Evolutionary conservation across 2,797 vertebrate genomes (phyloP), one percentile per base, ranked within the genome.

Genomic region (Spinibarbus caldwelli): DNA sequence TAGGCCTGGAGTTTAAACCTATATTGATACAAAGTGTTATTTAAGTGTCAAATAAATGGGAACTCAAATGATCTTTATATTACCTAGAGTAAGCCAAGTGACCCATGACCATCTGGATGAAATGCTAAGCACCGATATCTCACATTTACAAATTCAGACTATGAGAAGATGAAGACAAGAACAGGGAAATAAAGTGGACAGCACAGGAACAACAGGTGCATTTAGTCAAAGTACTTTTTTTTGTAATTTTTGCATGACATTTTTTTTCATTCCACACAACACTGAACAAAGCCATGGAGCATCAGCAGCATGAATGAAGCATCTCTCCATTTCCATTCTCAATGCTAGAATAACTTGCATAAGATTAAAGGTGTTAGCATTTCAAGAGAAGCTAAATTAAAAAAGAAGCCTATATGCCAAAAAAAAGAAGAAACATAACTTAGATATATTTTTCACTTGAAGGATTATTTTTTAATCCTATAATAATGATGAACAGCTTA

Each of bases 401-500:
- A 57, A 86, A 54, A 84, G 43, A 34, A 1, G 49, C 54, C 85
- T 23, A 68, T 70, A 78, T 82, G 62, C 72, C 41, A 66, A 73
- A 86, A 68, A 36, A 79, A 75, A 47, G 81, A 31, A 75, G 78
- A 76, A 77, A 82, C 67, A 88, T 54, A 88, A 88, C 67, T 84
- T 84, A 87, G 45, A 87, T 54, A 78, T 59, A 86, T 57, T 59
- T 67, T 68, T 84, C 54, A 88, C 80, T 59, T 78, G 49, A 83
- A 85, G 82, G 82, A 89, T 79, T 79, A 72, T 52, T 29, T 85
- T 45, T 75, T 87, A 86, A 87, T 85, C 78, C 91, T 91, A 83
- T 86, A 92, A 91, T 86, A 85, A 88, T 87, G 88, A 91, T 88
- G 91, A 93, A 93, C 92, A 94, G 88, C 92, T 87, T 91, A 91